phyloP scores from a whole-genome alignment of 2,888 invertebrate species.

The Blastobasis lacticolella region DNA sequence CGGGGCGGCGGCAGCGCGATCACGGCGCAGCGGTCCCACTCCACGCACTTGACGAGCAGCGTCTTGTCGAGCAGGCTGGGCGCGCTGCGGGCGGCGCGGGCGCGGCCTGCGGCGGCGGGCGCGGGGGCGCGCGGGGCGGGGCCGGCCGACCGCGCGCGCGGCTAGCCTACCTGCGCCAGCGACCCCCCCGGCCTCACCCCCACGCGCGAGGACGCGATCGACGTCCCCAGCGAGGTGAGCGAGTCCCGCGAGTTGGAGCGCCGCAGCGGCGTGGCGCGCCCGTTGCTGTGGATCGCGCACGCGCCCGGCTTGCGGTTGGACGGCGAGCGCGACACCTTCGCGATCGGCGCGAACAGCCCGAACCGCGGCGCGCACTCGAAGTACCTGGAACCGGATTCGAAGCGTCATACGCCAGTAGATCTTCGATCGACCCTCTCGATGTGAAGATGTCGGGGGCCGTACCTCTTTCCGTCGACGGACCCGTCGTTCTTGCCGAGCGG shows the following conservation, averaged over 20 bases:
- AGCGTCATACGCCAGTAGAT: background rate
- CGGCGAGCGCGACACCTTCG: conserved; percentile 92
- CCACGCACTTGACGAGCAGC: conserved; percentile 56
- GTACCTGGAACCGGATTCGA: conserved; percentile 78
- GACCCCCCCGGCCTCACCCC: conserved; percentile 85
- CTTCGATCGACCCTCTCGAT: background rate
- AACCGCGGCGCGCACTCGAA: conserved; percentile 93
- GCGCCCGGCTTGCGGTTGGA: conserved; percentile 79
- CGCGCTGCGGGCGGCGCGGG: conserved; percentile 19
- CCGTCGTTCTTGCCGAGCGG: conserved; percentile 97
- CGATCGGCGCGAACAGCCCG: conserved; percentile 94
- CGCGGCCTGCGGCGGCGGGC: conserved; percentile 39
- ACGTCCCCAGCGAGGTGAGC: conserved; percentile 78
- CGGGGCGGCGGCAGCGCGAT: conserved; percentile 62
- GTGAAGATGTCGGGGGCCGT: conserved; percentile 8
- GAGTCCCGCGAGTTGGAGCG: conserved; percentile 91
- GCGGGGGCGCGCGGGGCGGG: conserved; percentile 36
- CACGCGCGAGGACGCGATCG: conserved; percentile 75
- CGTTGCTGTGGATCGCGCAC: conserved; percentile 77
- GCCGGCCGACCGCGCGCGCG: conserved; percentile 68
- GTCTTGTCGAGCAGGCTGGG: conserved; percentile 59
- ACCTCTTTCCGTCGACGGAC: conserved; percentile 93
- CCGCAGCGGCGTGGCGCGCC: conserved; percentile 74
- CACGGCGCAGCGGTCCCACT: conserved; percentile 59
- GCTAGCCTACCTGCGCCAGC: conserved; percentile 79